Evolutionary conservation across 2,113 vertebrate species (phyloP).

Genomic region (Aix galericulata): DNA sequence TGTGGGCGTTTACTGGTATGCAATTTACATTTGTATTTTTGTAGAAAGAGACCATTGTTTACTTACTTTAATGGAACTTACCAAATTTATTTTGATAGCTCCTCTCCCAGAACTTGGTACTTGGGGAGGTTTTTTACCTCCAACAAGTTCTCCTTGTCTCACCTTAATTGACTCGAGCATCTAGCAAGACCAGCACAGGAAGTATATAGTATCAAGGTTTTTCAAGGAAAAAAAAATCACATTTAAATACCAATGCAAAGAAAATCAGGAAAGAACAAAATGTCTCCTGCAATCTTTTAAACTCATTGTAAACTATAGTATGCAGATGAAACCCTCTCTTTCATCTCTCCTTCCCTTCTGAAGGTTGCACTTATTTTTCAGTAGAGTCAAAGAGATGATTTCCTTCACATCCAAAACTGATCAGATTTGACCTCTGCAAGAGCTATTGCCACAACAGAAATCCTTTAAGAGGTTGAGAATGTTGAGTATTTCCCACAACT

Average conservation of each 20-base stretch:
- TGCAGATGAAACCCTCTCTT: background rate
- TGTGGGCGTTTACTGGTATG: background rate
- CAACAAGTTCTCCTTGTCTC: constrained; percentile 7
- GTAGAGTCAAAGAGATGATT: background rate
- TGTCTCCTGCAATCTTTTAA: background rate
- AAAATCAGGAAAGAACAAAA: background rate
- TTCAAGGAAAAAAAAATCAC: background rate
- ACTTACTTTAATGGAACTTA: constrained; percentile 34
- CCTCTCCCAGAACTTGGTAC: constrained; percentile 15
- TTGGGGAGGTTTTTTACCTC: constrained; percentile 43
- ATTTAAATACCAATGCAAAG: background rate
- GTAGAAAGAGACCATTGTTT: constrained; percentile 19
- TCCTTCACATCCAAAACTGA: background rate
- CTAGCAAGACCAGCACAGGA: background rate
- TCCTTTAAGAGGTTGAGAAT: background rate
- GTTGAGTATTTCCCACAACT: background rate
- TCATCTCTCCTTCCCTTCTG: background rate
- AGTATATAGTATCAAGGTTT: background rate
- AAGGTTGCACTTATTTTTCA: background rate
- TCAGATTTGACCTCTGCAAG: background rate
- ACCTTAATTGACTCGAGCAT: constrained; percentile 28
- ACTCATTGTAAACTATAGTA: background rate
- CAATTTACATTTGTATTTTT: constrained; percentile 11
- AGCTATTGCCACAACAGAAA: background rate
- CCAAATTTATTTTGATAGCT: constrained; percentile 47